Base-by-base conservation (phyloP, 2,888 invertebrate genomes). In the Dryococelus australis region DNA sequence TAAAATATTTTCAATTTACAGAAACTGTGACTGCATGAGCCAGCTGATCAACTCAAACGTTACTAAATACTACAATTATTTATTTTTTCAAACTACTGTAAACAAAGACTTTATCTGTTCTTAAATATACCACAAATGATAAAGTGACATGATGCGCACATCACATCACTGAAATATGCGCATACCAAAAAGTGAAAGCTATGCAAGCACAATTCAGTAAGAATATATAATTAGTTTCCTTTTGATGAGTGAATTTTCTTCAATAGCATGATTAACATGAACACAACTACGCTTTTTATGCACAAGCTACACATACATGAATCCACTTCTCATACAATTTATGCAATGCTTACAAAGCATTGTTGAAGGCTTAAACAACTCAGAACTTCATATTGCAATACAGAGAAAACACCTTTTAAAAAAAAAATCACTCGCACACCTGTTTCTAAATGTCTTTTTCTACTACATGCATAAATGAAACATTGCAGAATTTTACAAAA, bases 311-410 rank as follows among this genome's bases (percentile, higher is more conserved):
- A 65, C 65, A 65, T 65, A 8, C 65, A 65, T n/a, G 65, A 47
- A 65, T 65, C 65, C 65, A n/a, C n/a, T 65, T 65, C 65, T 65
- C 65, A 24, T 65, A 65, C 65, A 65, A 65, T 65, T 65, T 65
- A 65, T 65, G 65, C 65, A 65, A n/a, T 65, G 65, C 65, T n/a
- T 65, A 24, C 65, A 65, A 65, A 65, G 65, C 65, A 65, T 65
- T 65, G 65, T 24, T 65, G 65, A 65, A 65, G 65, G 65, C n/a
- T 5, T 65, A 65, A 65, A 65, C 65, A 65, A 65, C 65, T 65
- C 65, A 65, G 65, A 16, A 65, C 65, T 65, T 65, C 20, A 65
- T 65, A 16, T 65, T 65, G 65, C 65, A 65, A 65, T 65, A 65
- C 65, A 65, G 65, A 65, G 65, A 65, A 65, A 65, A 65, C 65